Evolutionary conservation across 2,797 vertebrate genomes (phyloP).

Genomic region (Brachyrhaphis roseni): DNA sequence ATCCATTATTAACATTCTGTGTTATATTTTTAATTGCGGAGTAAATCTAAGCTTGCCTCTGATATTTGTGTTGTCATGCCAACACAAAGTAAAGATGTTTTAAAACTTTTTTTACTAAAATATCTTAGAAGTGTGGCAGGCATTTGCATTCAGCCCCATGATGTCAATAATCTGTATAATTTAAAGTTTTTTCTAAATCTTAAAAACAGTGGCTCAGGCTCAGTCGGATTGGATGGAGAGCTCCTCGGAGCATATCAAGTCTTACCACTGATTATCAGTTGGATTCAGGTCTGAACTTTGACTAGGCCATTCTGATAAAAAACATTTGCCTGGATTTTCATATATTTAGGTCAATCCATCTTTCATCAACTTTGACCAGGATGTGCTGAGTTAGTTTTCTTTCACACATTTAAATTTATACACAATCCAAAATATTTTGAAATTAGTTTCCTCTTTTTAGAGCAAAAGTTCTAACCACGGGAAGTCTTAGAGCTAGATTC

Average conservation of each 20-base stretch:
- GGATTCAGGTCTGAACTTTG: not conserved
- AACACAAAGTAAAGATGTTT: not conserved
- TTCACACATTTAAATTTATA: not conserved
- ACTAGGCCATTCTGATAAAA: not conserved
- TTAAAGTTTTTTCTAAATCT: not conserved
- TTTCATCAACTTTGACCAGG: not conserved
- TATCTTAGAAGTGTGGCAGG: not conserved
- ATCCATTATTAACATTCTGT: conserved; percentile 2
- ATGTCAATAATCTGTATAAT: not conserved
- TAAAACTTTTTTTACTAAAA: not conserved
- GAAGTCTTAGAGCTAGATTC: not conserved
- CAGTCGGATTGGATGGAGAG: not conserved
- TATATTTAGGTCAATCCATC: not conserved
- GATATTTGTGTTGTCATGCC: not conserved
- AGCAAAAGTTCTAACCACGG: not conserved
- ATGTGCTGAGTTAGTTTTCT: not conserved
- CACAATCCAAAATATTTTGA: not conserved
- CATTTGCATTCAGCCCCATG: not conserved
- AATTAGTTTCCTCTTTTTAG: not conserved
- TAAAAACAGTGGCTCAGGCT: not conserved
- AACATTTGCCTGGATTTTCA: not conserved
- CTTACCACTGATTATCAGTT: not conserved
- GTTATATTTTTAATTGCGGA: not conserved
- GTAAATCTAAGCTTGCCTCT: not conserved
- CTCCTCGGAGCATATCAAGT: not conserved